Percentiles rank a stretch among this genome's conserved stretches.
These are phyloP conservation scores for Antigone vipio DNA, from an alignment of 2,113 vertebrate genomes.

Conservation along the genomic window DNA sequence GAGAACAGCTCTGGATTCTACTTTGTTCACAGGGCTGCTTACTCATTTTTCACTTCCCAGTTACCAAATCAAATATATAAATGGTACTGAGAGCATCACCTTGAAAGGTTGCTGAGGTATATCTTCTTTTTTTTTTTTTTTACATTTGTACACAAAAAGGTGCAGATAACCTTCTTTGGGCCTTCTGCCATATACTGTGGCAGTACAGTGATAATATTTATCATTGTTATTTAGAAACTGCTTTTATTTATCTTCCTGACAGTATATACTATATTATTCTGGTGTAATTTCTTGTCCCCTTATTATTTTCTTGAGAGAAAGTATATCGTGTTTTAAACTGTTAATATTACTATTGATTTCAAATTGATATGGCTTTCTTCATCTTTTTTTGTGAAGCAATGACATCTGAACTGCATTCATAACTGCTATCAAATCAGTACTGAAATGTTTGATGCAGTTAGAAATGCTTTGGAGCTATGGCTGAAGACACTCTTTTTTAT, in stretches of 20 bases:
- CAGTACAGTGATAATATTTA: background rate
- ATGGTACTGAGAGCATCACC: background rate
- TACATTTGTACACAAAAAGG: background rate
- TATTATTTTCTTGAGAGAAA: background rate
- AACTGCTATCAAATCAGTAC: background rate
- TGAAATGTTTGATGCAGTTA: background rate
- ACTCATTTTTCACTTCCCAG: background rate
- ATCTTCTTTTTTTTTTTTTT: background rate
- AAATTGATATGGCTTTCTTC: background rate
- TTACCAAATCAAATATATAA: background rate
- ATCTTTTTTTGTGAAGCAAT: background rate
- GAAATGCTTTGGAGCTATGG: background rate
- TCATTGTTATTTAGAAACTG: background rate
- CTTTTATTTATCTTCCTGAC: background rate
- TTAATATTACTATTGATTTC: background rate
- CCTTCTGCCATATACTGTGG: background rate
- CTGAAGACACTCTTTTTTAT: background rate
- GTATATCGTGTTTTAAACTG: background rate
- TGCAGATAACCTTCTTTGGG: background rate
- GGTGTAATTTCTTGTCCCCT: background rate
- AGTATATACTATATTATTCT: background rate
- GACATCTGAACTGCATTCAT: background rate
- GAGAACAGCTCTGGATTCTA: background rate
- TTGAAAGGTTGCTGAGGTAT: background rate
- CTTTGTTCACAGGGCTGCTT: background rate